Base-by-base conservation (phyloP, 2,113 vertebrate species). In the Campylomormyrus tamandua region DNA sequence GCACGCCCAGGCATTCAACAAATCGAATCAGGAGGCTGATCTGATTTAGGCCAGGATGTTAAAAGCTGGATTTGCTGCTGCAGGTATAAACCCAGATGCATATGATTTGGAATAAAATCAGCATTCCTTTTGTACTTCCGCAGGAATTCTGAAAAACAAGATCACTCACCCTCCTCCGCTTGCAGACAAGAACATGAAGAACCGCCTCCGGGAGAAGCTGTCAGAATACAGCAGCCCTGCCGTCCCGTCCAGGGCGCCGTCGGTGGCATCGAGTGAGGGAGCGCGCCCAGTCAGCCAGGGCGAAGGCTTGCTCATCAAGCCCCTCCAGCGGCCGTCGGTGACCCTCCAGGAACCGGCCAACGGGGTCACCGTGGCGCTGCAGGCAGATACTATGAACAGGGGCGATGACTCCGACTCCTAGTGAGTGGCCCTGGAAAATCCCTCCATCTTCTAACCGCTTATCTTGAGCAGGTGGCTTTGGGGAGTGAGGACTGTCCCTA, bases 61-160 rank as follows among this genome's bases (percentile, higher is more conserved):
- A 48, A 74, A 27, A 49, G 21, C 19, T 74, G n/a, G 0, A 49
- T 5, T 5, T 48, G 42, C 48, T 5, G 62, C 2, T 27, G 24
- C 27, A 19, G 27, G 39, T 83, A 46, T 83, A 2, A 83, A 21
- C 80, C 35, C 80, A 42, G 17, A 83, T 48, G 15, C 8, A 9
- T 46, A 21, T 48, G 80, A 48, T 90, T 39, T 46, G 3, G 42
- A 62, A 74, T 58, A 21, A 24, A 42, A 13, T 66, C 24, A 0
- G 13, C 5, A 11, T 48, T 27, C 5, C 13, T 84, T 45, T 56
- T 52, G 2, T 3, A 74, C 35, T n/a, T 58, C 21, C 39, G 13
- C 74, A 98, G 97, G 97, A 87, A 98, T 98, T 93, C 91, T 98
- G 91, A 98, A 98, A 92, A 98, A 98, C 90, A 97, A 94, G 93